Conservation (phyloP, 2,888 invertebrate species). For the Punctoribates punctum region DNA sequence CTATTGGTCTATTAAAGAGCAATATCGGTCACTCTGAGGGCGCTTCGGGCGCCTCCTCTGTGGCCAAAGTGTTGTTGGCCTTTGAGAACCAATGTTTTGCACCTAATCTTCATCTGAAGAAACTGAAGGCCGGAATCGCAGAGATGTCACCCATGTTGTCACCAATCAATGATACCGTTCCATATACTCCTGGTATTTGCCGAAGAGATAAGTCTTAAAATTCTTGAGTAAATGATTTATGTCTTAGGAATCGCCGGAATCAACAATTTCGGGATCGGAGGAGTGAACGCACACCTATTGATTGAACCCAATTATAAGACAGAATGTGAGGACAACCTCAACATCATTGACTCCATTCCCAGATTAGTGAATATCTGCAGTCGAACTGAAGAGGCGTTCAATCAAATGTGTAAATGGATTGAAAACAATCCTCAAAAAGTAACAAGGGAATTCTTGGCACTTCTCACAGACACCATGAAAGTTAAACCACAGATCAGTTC, state of each 20-base stretch:
- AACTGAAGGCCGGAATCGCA: background rate
- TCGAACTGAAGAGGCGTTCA: constrained; percentile 74
- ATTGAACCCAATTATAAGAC: constrained; percentile 50
- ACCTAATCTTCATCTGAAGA: background rate
- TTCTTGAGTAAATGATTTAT: background rate
- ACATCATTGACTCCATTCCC: constrained; percentile 56
- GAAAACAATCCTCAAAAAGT: constrained; percentile 56
- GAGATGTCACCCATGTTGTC: background rate
- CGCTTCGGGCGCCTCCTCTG: constrained; percentile 43
- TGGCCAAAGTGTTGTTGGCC: constrained; percentile 54
- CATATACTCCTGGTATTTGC: background rate
- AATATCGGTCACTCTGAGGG: constrained; percentile 98
- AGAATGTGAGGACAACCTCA: background rate
- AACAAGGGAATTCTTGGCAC: constrained; percentile 64
- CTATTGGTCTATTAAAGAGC: constrained; percentile 96
- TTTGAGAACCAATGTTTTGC: constrained; percentile 54
- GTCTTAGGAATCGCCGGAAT: constrained; percentile 55
- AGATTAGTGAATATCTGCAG: constrained; percentile 75
- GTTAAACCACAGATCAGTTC: no score
- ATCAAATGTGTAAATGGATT: constrained; percentile 60
- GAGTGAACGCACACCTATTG: constrained; percentile 53
- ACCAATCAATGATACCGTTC: background rate
- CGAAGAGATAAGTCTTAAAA: background rate
- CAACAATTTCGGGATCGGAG: constrained; percentile 60
- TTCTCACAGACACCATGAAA: constrained; percentile 52